Evolutionary conservation across 2,797 vertebrate genomes (phyloP).

Genomic region (Gymnopithys bicolor): DNA sequence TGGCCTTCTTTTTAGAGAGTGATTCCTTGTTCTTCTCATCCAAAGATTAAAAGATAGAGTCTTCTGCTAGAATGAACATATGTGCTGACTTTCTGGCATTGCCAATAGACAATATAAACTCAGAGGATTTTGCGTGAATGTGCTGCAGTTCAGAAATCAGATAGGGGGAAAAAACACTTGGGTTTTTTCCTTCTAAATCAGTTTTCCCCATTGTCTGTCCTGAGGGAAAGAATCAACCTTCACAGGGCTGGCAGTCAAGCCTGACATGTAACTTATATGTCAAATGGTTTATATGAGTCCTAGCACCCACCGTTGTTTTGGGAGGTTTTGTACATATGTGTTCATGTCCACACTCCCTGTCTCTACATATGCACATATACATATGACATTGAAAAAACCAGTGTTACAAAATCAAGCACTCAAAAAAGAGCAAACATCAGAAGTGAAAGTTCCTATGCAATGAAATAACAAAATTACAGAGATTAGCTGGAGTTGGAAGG

Average conservation of each 20-base stretch:
- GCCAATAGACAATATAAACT: neutral
- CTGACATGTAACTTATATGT: neutral
- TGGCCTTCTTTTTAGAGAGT: neutral
- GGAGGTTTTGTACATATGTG: rapidly evolving
- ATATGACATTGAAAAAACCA: neutral
- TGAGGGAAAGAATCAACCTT: neutral
- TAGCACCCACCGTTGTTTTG: neutral
- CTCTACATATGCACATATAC: rapidly evolving
- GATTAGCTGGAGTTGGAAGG: neutral
- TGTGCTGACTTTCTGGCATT: neutral
- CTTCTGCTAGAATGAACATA: neutral
- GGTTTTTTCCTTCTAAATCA: neutral
- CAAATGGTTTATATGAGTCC: neutral
- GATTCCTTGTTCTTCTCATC: neutral
- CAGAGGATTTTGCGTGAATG: neutral
- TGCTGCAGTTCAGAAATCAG: neutral
- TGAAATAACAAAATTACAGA: neutral
- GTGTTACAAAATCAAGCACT: neutral
- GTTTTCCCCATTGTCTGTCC: neutral
- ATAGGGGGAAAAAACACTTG: neutral
- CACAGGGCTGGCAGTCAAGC: neutral
- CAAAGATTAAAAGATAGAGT: neutral
- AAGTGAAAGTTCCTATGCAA: neutral
- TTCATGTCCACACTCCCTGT: neutral
- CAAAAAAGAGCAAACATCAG: neutral